Evolutionary conservation across 2,888 invertebrate genomes (phyloP).

Genomic region (Eurytoma californica): DNA sequence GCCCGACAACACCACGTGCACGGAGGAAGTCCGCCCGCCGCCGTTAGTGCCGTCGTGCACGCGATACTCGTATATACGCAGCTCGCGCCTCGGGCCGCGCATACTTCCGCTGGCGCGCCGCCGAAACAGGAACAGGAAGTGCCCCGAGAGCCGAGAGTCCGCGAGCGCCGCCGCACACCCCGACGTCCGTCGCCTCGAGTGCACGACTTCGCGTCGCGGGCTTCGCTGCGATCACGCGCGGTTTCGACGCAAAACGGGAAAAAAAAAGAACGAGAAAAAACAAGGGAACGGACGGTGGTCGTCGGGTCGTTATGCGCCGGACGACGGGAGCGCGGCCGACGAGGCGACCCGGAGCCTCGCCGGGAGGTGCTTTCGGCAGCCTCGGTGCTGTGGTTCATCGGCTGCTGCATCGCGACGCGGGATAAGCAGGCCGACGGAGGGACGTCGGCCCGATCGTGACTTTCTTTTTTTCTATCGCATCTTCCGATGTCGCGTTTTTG

Average conservation of each 20-base stretch:
- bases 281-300: too few relatives aligned
- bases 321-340: too few relatives aligned
- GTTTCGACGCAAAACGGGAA: neutral
- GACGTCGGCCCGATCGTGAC: too few relatives aligned
- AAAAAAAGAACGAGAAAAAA: neutral
- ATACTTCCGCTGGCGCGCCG: conserved; percentile 51
- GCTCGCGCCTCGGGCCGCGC: conserved; percentile 28
- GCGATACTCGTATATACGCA: neutral
- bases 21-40: conserved; percentile 42
- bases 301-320: too few relatives aligned
- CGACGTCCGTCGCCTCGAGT: neutral
- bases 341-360: too few relatives aligned
- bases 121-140: conserved; percentile 74
- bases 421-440: too few relatives aligned
- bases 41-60: neutral
- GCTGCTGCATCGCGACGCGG: too few relatives aligned
- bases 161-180: conserved; percentile 26
- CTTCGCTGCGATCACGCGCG: neutral
- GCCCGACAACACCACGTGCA: conserved; percentile 36
- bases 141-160: conserved; percentile 56
- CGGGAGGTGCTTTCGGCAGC: too few relatives aligned
- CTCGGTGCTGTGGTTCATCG: too few relatives aligned
- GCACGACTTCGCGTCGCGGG: neutral
- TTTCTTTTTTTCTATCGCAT: too few relatives aligned
- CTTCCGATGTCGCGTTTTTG: too few relatives aligned